Conservation (phyloP, 2,888 invertebrate genomes). For the Pandemis cinnamomeana region DNA sequence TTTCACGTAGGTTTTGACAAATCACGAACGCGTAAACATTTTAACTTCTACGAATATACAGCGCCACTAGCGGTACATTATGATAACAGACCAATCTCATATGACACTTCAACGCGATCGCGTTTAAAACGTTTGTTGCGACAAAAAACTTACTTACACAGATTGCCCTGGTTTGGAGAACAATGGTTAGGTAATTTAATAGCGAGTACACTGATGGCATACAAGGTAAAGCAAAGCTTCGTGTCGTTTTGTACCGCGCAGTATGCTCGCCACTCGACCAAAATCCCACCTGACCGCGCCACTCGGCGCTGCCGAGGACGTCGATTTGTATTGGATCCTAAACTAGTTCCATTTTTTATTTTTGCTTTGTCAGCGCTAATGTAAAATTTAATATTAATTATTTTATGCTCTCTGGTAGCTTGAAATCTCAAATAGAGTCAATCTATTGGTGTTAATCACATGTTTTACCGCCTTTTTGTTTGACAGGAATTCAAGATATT, state of each 20-base stretch:
- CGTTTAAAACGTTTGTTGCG: too few species aligned
- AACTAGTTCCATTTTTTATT: not conserved
- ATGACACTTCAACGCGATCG: too few species aligned
- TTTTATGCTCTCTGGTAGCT: not conserved
- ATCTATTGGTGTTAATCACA: not conserved
- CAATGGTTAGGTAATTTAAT: not conserved
- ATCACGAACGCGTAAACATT: too few species aligned
- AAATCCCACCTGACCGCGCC: not conserved
- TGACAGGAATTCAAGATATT: not conserved
- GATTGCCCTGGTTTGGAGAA: not conserved
- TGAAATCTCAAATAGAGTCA: conserved; percentile 5
- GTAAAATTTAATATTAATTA: not conserved
- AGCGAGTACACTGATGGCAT: not conserved
- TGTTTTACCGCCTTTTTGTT: not conserved
- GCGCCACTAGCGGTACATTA: too few species aligned
- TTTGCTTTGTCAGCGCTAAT: not conserved
- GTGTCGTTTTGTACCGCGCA: not conserved
- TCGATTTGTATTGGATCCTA: not conserved
- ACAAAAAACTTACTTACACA: too few species aligned
- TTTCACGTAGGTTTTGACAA: too few species aligned
- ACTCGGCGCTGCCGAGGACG: not conserved
- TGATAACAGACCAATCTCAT: too few species aligned
- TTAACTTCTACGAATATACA: too few species aligned
- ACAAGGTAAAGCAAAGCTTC: not conserved
- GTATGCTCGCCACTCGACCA: not conserved